Conservation (phyloP, 2,113 vertebrate genomes). For the Poeciliopsis occidentalis region DNA sequence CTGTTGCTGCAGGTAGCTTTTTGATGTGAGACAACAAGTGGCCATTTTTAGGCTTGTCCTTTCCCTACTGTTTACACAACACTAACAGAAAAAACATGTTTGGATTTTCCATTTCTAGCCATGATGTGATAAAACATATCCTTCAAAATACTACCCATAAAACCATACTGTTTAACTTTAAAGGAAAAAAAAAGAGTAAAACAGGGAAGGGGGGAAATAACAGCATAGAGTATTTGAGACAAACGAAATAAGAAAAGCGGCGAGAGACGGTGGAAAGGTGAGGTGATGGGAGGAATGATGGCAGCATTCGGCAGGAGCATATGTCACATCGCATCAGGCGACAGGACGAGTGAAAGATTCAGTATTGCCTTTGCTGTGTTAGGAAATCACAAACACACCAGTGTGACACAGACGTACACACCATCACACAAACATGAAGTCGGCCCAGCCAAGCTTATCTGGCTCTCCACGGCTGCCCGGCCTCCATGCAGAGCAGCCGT, state of each 20-base stretch:
- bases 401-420: conserved; percentile 32
- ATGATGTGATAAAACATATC: too few relatives aligned
- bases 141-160: too few relatives aligned
- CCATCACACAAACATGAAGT: conserved; percentile 37
- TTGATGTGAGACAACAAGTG: too few relatives aligned
- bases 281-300: conserved; percentile 70
- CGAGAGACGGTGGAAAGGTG: conserved; percentile 48
- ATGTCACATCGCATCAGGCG: conserved; percentile 94
- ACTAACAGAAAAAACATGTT: too few relatives aligned
- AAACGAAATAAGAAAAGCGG: conserved; percentile 46
- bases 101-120: too few relatives aligned
- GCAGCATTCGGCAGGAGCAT: conserved; percentile 78
- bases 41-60: too few relatives aligned
- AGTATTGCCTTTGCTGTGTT: conserved; percentile 71
- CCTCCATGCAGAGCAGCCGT: conserved; percentile 85
- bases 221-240: conserved; percentile 11
- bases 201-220: neutral
- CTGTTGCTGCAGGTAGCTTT: too few relatives aligned
- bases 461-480: conserved; percentile 80
- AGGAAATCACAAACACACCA: conserved; percentile 48
- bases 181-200: conserved; percentile 3
- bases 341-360: conserved; percentile 89
- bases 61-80: too few relatives aligned
- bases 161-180: neutral
- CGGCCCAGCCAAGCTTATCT: conserved; percentile 92